These are phyloP conservation scores for Centruroides sculpturatus DNA, from an alignment of 1,140 invertebrate species.

Conservation along the genomic window DNA sequence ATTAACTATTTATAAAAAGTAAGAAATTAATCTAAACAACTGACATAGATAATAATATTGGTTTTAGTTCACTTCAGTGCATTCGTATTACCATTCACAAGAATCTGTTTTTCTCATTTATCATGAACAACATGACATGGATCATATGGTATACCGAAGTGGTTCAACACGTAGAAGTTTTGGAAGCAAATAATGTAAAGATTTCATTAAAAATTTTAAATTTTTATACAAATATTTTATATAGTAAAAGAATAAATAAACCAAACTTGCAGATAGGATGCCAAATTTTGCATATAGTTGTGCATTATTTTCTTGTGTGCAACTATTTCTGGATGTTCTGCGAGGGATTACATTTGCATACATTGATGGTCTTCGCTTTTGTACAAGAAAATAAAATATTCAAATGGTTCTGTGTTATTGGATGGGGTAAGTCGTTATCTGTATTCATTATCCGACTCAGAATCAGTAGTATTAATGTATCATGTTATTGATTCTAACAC, in stretches of 20 bases:
- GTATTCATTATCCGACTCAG: too few species aligned
- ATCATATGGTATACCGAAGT: slow-evolving; percentile 40
- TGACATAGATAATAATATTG: too few species aligned
- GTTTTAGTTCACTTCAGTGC: slow-evolving; percentile 45
- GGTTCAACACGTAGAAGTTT: slow-evolving; percentile 23
- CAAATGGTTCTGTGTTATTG: slow-evolving; percentile 61
- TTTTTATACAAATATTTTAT: too few species aligned
- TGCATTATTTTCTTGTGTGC: slow-evolving; percentile 76
- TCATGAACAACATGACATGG: slow-evolving; percentile 55
- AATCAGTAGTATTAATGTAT: too few species aligned
- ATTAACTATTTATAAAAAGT: too few species aligned
- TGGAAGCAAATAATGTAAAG: too few species aligned
- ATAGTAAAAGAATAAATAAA: too few species aligned
- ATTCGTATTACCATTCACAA: slow-evolving; percentile 82
- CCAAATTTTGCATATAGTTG: slow-evolving; percentile 59
- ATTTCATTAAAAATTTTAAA: too few species aligned
- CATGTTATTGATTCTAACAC: too few species aligned
- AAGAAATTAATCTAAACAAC: too few species aligned
- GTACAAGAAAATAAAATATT: slow-evolving; percentile 69
- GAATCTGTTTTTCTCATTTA: slow-evolving; percentile 82
- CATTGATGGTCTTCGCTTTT: slow-evolving; percentile 77
- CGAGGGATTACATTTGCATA: slow-evolving; percentile 85
- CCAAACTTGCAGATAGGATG: slow-evolving; percentile 34
- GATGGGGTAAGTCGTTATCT: slow-evolving; percentile 46
- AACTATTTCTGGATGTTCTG: slow-evolving; percentile 94